Percentiles rank a stretch among this genome's conserved stretches.
These are phyloP conservation scores for Alligator mississippiensis DNA, from an alignment of 2,113 vertebrate species.

Conservation along the genomic window DNA sequence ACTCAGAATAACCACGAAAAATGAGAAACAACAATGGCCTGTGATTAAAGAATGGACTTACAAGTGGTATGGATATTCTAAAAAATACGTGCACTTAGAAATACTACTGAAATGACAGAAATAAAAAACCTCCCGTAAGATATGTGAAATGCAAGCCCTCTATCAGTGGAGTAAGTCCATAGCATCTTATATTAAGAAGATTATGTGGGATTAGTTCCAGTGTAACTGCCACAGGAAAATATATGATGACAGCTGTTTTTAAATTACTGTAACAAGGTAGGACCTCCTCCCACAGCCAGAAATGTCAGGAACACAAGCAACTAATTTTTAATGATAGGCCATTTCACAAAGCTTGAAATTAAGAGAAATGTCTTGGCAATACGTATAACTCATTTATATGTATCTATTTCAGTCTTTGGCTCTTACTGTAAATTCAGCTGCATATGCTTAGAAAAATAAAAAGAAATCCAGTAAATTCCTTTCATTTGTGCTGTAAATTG, in stretches of 20 bases:
- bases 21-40: neutral
- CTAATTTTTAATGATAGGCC: slow-evolving; percentile 33
- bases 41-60: neutral
- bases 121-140: neutral
- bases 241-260: slow-evolving; percentile 67
- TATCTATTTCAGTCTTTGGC: neutral
- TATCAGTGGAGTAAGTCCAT: neutral
- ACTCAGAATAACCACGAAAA: neutral
- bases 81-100: neutral
- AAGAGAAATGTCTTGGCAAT: slow-evolving; percentile 44
- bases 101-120: neutral
- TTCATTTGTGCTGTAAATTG: neutral
- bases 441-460: neutral
- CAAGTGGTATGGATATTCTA: fast-evolving
- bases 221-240: slow-evolving; percentile 56
- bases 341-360: slow-evolving; percentile 49
- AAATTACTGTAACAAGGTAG: slow-evolving; percentile 63
- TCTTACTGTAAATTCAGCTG: neutral
- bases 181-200: slow-evolving; percentile 11
- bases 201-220: slow-evolving; percentile 66
- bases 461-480: neutral
- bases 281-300: slow-evolving; percentile 46
- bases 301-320: slow-evolving; percentile 45
- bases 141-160: slow-evolving; percentile 32
- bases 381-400: neutral